Evolutionary conservation across 2,888 invertebrate genomes (phyloP).

Genomic region (Petrolisthes manimaculis): DNA sequence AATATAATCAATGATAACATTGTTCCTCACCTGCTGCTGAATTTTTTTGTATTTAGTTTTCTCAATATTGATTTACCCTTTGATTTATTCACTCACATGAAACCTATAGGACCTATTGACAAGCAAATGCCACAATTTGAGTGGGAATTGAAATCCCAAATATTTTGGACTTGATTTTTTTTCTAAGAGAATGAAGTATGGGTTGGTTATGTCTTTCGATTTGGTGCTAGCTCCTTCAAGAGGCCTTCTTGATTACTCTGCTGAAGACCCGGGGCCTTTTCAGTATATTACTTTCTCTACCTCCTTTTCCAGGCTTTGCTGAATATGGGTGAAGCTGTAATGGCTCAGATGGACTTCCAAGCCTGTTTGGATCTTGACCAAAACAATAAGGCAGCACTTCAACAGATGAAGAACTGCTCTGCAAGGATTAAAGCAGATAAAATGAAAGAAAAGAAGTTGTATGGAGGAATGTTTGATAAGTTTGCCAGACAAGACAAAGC

Average conservation of each 20-base stretch:
- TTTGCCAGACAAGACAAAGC: constrained; percentile 72
- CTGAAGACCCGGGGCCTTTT: neutral
- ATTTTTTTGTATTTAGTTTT: too few species aligned
- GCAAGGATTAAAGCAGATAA: constrained; percentile 81
- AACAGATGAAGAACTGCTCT: constrained; percentile 81
- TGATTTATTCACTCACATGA: too few species aligned
- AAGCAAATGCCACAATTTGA: too few species aligned
- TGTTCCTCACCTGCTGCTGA: too few species aligned
- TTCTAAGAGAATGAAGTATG: neutral
- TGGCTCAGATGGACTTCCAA: constrained; percentile 84
- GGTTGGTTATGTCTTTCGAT: neutral
- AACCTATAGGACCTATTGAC: too few species aligned
- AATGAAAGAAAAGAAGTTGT: constrained; percentile 86
- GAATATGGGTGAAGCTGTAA: constrained; percentile 81
- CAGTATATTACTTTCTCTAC: constrained; percentile 34
- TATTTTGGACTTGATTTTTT: too few species aligned
- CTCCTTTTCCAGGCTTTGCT: constrained; percentile 76
- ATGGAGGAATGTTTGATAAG: constrained; percentile 95
- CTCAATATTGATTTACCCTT: too few species aligned
- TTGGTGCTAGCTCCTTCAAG: too few species aligned
- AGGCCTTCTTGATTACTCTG: neutral
- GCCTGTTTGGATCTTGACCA: constrained; percentile 83
- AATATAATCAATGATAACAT: too few species aligned
- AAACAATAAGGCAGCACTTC: constrained; percentile 87
- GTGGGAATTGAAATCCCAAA: too few species aligned